Base-by-base conservation (phyloP, 2,888 invertebrate species). In the Meghimatium bilineatum region DNA sequence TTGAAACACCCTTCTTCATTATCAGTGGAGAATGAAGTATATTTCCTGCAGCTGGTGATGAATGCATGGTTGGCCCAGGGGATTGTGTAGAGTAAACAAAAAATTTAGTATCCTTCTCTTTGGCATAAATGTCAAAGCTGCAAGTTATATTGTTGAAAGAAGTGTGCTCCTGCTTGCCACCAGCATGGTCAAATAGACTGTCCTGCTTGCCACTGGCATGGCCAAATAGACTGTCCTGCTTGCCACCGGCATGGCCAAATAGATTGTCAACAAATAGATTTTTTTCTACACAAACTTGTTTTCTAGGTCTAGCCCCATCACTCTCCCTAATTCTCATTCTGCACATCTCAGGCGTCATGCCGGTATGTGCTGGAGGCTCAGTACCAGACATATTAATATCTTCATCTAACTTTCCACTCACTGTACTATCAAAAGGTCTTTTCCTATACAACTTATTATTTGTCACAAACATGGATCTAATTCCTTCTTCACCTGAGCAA, bases 31-130 rank as follows among this genome's bases (percentile, higher is more conserved):
- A 38, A 1, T n/a, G 56, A 26, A n/a, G n/a, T 29, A 26, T 20
- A 67, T 49, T 80, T 36, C 84, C 75, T 29, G 84, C 17, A 1
- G 80, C 56, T 36, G 84, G 84, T 20, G 84, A 84, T 63, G 84
- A 84, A 66, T 78, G 78, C 78, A 78, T 78, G 66, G 77, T 38
- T 12, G 82, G 71, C 2, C 82, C 82, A 29, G 83, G 78, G 32
- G 83, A 83, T 49, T 80, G 84, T 10, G 79, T 52, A 23, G 79
- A 32, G 44, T 44, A 5, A n/a, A 84, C 67, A 34, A 66, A 84
- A n/a, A 84, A 84, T 44, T 80, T 60, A 32, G 80, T 52, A 12
- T 71, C 69, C 36, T 38, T 82, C 32, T 52, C 60, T 44, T 63
- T 66, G 20, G 44, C 12, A 26, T 26, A 32, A 71, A 44, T 60